Base-by-base conservation (phyloP, 2,113 vertebrate species). In the Brachyistius frenatus region DNA sequence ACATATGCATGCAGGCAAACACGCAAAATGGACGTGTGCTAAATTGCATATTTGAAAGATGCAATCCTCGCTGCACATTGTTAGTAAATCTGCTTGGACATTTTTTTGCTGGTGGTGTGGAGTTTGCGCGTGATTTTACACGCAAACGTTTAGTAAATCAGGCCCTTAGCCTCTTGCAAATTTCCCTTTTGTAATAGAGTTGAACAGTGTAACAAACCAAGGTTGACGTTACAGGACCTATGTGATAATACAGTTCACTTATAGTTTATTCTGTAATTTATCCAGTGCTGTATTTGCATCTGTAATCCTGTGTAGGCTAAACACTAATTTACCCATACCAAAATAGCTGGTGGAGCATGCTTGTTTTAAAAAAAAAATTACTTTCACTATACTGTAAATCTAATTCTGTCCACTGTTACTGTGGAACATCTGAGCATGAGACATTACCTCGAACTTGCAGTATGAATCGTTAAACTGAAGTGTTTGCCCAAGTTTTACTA, bases 401-500 rank as follows among this genome's bases (percentile, higher is more conserved):
- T 70, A 31, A 31, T 11, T 39, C 44, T 32, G 77, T 62, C 63
- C 14, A 16, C 56, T 62, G 66, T 36, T 63, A 57, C 61, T 57
- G 30, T 54, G 58, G 73, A 78, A 62, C 67, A 53, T 76, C 50
- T 73, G 47, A 84, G 75, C 76, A 83, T 52, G 69, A 78, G 74
- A 36, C 53, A 33, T 65, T 57, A 66, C 58, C 81, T 60, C 54
- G 15, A 60, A 82, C 78, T 66, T 73, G 60, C 65, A 76, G 67
- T 52, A 16, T 16, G 37, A 86, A 52, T 81, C 39, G 9, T 81
- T 85, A 87, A 88, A 52, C 65, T n/a, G 14, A 81, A 86, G 66
- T 65, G 78, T 85, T 82, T 78, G 81, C 69, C 73, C 73, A 72
- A 67, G 23, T 81, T 88, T 88, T 85, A 88, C 86, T 71, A 65